A percentile compares a stretch with the other conserved stretches of the same genome.
These are phyloP conservation scores for Zosterops hypoxanthus DNA, from an alignment of 2,113 vertebrate species.

Conservation along the genomic window DNA sequence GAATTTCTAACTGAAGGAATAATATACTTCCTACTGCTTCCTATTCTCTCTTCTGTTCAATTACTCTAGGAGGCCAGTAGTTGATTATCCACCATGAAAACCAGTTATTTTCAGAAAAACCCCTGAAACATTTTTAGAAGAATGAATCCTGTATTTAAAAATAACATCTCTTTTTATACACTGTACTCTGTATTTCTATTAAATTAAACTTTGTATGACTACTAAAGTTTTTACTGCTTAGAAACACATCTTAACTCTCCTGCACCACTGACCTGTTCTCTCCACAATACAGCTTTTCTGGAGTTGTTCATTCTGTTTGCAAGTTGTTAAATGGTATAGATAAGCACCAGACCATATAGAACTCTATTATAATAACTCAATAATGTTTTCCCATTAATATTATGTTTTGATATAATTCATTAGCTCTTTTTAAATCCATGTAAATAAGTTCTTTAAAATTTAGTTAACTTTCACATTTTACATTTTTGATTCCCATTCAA, in stretches of 20 bases:
- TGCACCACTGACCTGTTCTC: background rate
- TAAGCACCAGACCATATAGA: background rate
- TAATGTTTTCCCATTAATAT: background rate
- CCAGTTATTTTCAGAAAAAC: background rate
- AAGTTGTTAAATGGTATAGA: background rate
- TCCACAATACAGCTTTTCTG: background rate
- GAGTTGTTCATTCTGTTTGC: background rate
- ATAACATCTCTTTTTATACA: background rate
- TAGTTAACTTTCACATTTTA: background rate
- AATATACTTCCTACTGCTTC: background rate
- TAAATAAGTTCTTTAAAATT: rapidly evolving
- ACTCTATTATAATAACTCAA: background rate
- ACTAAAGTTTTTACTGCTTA: background rate
- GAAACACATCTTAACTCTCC: background rate
- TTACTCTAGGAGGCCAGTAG: background rate
- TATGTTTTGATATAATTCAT: background rate
- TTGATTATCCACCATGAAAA: background rate
- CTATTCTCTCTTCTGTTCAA: background rate
- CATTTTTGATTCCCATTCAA: background rate
- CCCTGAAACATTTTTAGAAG: background rate
- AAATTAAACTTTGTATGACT: too few species aligned
- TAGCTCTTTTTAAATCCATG: background rate
- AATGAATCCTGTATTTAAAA: background rate
- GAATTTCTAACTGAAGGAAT: background rate
- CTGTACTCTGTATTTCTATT: background rate